Evolutionary conservation across 2,797 vertebrate genomes (phyloP).

Genomic region (Rhinatrema bivittatum): DNA sequence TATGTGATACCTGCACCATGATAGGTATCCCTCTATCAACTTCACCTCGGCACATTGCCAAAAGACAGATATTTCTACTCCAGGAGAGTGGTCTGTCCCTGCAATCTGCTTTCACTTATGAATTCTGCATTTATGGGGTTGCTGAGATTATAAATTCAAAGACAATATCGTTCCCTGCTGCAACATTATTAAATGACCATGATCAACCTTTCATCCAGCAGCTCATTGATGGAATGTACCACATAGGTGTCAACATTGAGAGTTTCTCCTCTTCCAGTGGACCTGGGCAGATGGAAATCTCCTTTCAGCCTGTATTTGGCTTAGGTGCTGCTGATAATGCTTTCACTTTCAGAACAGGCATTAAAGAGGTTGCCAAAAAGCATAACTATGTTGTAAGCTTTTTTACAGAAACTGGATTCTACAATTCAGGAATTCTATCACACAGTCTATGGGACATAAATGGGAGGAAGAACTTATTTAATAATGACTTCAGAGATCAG

Average conservation of each 20-base stretch:
- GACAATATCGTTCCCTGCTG: constrained; percentile 78
- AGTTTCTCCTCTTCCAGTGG: constrained; percentile 80
- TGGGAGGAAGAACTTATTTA: constrained; percentile 72
- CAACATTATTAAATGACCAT: constrained; percentile 75
- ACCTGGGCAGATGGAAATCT: constrained; percentile 87
- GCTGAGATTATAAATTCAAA: constrained; percentile 79
- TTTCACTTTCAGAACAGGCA: constrained; percentile 84
- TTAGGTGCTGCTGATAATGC: constrained; percentile 78
- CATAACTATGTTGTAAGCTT: constrained; percentile 83
- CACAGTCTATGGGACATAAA: constrained; percentile 81
- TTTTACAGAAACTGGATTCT: constrained; percentile 73
- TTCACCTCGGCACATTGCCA: constrained; percentile 79
- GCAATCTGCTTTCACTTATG: constrained; percentile 79
- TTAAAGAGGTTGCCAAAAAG: constrained; percentile 90
- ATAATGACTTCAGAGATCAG: constrained; percentile 33
- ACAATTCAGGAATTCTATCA: constrained; percentile 76
- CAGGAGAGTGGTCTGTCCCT: constrained; percentile 75
- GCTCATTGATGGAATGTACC: constrained; percentile 81
- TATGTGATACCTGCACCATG: constrained; percentile 84
- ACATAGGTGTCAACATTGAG: constrained; percentile 80
- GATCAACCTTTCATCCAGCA: constrained; percentile 86
- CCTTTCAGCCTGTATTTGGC: constrained; percentile 79
- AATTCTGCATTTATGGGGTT: constrained; percentile 81
- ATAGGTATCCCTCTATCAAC: constrained; percentile 71
- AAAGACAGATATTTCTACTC: constrained; percentile 74